Evolutionary conservation across 2,113 vertebrate genomes (phyloP).

Genomic region (Neolamprologus sp.): DNA sequence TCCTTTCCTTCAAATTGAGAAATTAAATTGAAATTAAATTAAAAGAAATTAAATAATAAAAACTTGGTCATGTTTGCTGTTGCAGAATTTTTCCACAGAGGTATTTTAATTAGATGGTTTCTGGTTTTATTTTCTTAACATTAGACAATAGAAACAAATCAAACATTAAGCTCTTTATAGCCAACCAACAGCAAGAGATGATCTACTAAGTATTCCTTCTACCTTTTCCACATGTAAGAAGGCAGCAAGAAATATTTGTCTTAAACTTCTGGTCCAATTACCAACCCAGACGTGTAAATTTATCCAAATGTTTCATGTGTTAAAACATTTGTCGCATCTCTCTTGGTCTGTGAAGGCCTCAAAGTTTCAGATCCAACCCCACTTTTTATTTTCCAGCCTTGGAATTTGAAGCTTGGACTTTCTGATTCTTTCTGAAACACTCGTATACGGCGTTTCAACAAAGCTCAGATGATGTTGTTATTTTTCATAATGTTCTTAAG

Average conservation of each 20-base stretch:
- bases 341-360: neutral
- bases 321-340: rapidly evolving
- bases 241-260: neutral
- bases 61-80: neutral
- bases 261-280: neutral
- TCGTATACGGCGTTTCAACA: neutral
- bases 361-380: neutral
- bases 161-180: neutral
- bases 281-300: neutral
- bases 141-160: rapidly evolving
- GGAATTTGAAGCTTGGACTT: neutral
- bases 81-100: neutral
- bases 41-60: too few relatives aligned
- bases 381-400: neutral
- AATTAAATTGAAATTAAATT: too few relatives aligned
- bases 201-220: rapidly evolving
- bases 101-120: rapidly evolving
- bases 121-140: neutral
- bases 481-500: neutral
- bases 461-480: rapidly evolving
- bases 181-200: neutral
- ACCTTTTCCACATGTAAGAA: neutral
- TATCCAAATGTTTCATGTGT: neutral
- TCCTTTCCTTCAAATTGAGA: neutral
- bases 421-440: neutral